Conservation (phyloP, 2,113 vertebrate genomes). For the Caracal caracal region DNA sequence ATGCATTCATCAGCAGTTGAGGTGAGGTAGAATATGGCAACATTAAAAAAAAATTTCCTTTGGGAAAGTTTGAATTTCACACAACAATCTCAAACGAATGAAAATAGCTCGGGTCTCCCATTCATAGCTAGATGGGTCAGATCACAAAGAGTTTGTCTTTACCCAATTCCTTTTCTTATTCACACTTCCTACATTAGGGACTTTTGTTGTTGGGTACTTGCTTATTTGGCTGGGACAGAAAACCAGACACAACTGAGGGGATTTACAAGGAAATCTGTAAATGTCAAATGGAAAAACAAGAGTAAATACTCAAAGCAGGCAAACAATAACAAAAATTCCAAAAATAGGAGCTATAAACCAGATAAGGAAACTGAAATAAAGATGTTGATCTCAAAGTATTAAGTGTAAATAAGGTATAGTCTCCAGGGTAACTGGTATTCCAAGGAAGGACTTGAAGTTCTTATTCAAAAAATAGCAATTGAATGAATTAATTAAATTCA, state of each 20-base stretch:
- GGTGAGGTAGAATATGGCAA: background rate
- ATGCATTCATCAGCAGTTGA: background rate
- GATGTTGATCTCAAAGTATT: background rate
- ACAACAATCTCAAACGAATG: background rate
- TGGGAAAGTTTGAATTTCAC: constrained; percentile 23
- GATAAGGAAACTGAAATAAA: background rate
- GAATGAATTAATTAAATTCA: constrained; percentile 15
- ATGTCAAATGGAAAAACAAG: background rate
- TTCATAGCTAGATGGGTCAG: background rate
- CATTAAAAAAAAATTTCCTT: background rate
- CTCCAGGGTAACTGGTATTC: background rate
- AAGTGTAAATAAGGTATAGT: background rate
- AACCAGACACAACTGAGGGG: background rate
- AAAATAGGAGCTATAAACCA: background rate
- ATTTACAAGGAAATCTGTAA: background rate
- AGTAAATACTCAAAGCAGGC: background rate
- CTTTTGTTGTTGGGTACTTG: background rate
- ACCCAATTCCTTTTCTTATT: constrained; percentile 23
- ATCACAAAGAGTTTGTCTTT: constrained; percentile 37
- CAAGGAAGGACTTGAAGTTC: background rate
- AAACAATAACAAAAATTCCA: background rate
- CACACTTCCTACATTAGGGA: background rate
- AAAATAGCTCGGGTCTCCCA: background rate
- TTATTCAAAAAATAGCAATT: background rate
- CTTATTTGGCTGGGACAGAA: background rate